Conservation (phyloP, 2,113 vertebrate species). For the Cololabis saira region DNA sequence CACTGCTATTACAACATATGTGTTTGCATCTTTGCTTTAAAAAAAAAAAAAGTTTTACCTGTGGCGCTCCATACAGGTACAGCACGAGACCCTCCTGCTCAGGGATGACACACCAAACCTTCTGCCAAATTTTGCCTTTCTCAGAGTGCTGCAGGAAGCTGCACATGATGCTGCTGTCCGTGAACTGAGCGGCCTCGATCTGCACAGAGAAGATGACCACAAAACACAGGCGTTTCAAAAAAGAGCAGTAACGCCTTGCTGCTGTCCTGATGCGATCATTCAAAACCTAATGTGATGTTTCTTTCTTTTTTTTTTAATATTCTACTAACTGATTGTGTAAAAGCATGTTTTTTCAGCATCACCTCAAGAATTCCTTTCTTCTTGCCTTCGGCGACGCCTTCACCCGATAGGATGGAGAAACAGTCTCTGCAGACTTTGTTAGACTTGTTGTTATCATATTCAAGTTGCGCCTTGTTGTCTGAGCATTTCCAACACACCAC, state of each 20-base stretch:
- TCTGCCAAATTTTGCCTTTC: constrained; percentile 96
- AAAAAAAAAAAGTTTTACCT: constrained; percentile 82
- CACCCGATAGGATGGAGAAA: constrained; percentile 86
- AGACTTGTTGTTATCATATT: constrained; percentile 90
- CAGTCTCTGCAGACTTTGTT: constrained; percentile 98
- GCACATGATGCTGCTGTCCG: constrained; percentile 92
- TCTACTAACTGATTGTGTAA: not conserved
- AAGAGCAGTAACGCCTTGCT: not conserved
- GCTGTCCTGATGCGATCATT: not conserved
- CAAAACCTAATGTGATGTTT: no score
- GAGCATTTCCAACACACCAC: constrained; percentile 99
- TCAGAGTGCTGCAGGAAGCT: constrained; percentile 97
- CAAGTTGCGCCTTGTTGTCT: constrained; percentile 91
- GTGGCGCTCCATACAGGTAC: constrained; percentile 95
- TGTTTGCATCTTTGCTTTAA: accelerated
- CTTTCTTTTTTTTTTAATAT: no score
- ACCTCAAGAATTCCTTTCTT: constrained; percentile 96
- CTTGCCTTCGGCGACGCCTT: constrained; percentile 83
- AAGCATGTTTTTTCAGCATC: not conserved
- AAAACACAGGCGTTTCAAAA: not conserved
- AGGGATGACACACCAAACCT: constrained; percentile 96
- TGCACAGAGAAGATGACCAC: constrained; percentile 47
- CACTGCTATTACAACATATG: not conserved
- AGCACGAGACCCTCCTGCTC: constrained; percentile 94
- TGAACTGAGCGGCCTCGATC: constrained; percentile 96